A percentile compares a stretch with the other conserved stretches of the same genome.
Conservation (phyloP, 2,113 vertebrate species). For the Casuarius casuarius region DNA sequence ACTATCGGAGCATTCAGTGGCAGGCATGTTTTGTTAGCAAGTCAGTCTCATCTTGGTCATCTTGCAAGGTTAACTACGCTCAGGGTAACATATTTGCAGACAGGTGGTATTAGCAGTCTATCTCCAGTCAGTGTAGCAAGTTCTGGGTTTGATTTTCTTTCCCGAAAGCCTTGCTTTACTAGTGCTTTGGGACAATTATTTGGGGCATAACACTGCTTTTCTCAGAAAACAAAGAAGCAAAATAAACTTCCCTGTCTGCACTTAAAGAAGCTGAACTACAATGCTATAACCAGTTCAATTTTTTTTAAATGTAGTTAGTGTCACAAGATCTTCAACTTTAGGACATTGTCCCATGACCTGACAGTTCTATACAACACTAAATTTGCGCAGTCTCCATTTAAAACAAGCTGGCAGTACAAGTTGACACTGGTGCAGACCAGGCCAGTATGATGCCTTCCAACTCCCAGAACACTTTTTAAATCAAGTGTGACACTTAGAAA, state of each 20-base stretch:
- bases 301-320: neutral
- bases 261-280: neutral
- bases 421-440: neutral
- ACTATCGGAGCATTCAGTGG: neutral
- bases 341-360: neutral
- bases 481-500: slow-evolving; percentile 48
- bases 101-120: neutral
- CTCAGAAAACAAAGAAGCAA: neutral
- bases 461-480: slow-evolving; percentile 50
- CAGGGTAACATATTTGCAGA: neutral
- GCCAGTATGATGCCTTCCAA: neutral
- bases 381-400: neutral
- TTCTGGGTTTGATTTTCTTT: neutral
- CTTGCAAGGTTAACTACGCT: neutral
- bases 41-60: neutral
- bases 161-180: neutral
- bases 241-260: neutral
- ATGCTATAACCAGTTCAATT: neutral
- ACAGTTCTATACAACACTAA: neutral
- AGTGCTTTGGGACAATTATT: neutral
- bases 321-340: neutral
- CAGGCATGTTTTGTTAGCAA: neutral
- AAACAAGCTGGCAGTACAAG: neutral
- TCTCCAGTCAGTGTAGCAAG: neutral
- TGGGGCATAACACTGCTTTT: neutral